These are phyloP conservation scores for Scatophagus argus DNA, from an alignment of 2,113 vertebrate genomes.

Conservation along the genomic window DNA sequence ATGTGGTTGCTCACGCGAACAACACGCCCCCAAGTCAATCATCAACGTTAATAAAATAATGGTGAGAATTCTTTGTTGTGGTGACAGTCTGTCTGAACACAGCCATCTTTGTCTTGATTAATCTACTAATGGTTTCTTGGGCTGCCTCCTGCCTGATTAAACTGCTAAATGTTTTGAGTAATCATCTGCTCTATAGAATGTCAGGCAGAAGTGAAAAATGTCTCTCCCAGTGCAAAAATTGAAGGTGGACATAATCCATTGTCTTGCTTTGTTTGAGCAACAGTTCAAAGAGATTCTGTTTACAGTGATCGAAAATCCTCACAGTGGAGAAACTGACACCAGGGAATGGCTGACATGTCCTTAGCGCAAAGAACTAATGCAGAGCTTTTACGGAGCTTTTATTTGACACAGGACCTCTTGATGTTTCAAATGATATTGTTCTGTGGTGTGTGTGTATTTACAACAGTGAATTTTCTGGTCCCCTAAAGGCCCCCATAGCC, in stretches of 20 bases:
- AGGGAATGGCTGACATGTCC: neutral
- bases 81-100: too few relatives aligned
- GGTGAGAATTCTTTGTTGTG: too few relatives aligned
- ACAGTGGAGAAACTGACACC: neutral
- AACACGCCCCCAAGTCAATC: too few relatives aligned
- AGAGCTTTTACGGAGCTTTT: slow-evolving; percentile 10
- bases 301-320: neutral
- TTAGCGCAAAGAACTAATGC: neutral
- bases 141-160: neutral
- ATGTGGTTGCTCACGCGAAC: too few relatives aligned
- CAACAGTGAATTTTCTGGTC: neutral
- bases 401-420: neutral
- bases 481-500: neutral
- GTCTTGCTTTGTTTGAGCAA: neutral
- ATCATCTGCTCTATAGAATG: neutral
- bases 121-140: neutral
- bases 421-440: too few relatives aligned
- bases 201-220: neutral
- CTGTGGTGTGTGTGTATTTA: neutral
- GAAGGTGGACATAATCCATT: neutral
- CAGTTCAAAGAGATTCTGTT: neutral
- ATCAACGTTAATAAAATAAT: too few relatives aligned
- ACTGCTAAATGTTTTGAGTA: neutral
- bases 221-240: neutral
- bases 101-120: neutral